These are phyloP conservation scores for Hemicordylus capensis DNA, from an alignment of 2,113 vertebrate genomes.

Conservation along the genomic window DNA sequence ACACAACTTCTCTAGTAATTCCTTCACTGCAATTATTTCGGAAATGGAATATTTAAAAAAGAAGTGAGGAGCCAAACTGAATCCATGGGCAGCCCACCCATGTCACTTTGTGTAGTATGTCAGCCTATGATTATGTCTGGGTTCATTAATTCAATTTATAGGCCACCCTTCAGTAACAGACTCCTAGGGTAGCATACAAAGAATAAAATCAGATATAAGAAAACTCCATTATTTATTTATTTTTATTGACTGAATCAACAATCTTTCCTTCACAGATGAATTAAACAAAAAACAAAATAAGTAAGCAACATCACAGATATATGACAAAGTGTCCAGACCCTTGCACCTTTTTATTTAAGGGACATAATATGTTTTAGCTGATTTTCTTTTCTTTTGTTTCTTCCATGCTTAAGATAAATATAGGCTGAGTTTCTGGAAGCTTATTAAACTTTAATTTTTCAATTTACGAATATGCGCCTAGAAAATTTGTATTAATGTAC, in stretches of 20 bases:
- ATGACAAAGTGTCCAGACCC: background rate
- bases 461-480: background rate
- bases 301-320: rapidly evolving
- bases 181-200: background rate
- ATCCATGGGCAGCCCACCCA: too few species aligned
- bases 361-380: background rate
- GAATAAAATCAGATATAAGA: background rate
- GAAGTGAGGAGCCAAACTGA: background rate
- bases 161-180: too few species aligned
- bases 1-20: background rate
- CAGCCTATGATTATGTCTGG: too few species aligned
- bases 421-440: background rate
- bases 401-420: slow-evolving; percentile 13
- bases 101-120: too few species aligned
- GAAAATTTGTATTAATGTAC: slow-evolving; percentile 35
- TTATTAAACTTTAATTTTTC: slow-evolving; percentile 46
- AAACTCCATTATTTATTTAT: background rate
- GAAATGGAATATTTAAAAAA: background rate
- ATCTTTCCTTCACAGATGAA: background rate
- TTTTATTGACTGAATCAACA: background rate
- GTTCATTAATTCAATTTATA: too few species aligned
- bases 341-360: background rate
- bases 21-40: background rate
- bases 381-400: background rate
- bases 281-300: background rate